These are phyloP conservation scores for Sisyra nigra DNA, from an alignment of 2,888 invertebrate genomes.

Conservation along the genomic window DNA sequence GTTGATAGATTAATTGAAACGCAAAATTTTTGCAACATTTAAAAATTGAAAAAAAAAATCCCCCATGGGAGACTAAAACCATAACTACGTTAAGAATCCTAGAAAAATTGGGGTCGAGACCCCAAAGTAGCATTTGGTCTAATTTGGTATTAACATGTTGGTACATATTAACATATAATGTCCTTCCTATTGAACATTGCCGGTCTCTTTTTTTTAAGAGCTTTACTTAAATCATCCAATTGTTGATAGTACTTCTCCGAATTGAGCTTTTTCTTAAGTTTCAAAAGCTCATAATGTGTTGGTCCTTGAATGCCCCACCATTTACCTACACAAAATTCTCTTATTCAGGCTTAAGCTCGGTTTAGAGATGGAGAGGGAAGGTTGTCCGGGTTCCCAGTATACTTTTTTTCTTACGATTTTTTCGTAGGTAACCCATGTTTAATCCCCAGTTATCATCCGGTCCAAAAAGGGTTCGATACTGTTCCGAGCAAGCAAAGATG, in stretches of 20 bases:
- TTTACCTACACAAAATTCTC: slow-evolving; percentile 12
- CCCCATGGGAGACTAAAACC: too few species aligned
- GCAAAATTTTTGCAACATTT: too few species aligned
- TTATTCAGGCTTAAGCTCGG: slow-evolving; percentile 9
- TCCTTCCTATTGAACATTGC: slow-evolving; percentile 6
- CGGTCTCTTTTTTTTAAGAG: slow-evolving; percentile 10
- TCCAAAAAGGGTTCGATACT: slow-evolving; percentile 8
- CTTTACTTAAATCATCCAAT: slow-evolving; percentile 9
- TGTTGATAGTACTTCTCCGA: slow-evolving; percentile 2
- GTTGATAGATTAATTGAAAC: too few species aligned
- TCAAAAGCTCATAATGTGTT: slow-evolving; percentile 11
- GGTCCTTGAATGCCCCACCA: slow-evolving; percentile 7
- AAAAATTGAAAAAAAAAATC: too few species aligned
- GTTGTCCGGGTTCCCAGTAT: slow-evolving; percentile 11
- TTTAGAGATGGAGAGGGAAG: slow-evolving; percentile 9
- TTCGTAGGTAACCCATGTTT: slow-evolving; percentile 10
- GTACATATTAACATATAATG: too few species aligned
- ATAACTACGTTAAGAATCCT: too few species aligned
- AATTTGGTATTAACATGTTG: too few species aligned
- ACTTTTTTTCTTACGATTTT: slow-evolving; percentile 10
- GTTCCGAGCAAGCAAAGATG: slow-evolving; percentile 8
- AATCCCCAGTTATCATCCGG: slow-evolving; percentile 10
- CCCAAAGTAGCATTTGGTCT: too few species aligned
- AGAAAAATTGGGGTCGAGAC: too few species aligned
- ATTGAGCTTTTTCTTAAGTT: slow-evolving; percentile 11